A percentile compares a stretch with the other conserved stretches of the same genome.
These are phyloP conservation scores for Cerceris ruficornis DNA, from an alignment of 2,888 invertebrate genomes.

Conservation along the genomic window DNA sequence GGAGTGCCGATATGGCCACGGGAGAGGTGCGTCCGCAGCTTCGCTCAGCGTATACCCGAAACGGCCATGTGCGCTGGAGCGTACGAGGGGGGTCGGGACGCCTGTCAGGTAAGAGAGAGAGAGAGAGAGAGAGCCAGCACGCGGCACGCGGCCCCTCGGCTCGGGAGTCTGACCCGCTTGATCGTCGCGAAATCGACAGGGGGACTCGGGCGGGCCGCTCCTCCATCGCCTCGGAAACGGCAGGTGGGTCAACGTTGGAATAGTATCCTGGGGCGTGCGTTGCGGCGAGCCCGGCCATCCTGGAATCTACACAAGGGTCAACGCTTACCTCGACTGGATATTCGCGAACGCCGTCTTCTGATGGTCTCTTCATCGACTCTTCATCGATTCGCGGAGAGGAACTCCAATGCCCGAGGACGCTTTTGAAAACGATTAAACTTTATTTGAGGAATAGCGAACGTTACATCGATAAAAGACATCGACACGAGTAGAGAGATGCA, in stretches of 20 bases:
- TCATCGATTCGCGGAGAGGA: not conserved
- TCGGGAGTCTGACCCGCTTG: no score
- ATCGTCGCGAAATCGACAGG: slow-evolving; percentile 82
- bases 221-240: slow-evolving; percentile 88
- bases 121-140: no score
- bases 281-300: slow-evolving; percentile 90
- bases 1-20: slow-evolving; percentile 90
- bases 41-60: slow-evolving; percentile 86
- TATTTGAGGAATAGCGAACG: slow-evolving; percentile 74
- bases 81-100: slow-evolving; percentile 89
- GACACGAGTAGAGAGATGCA: slow-evolving; percentile 63
- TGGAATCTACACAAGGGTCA: slow-evolving; percentile 91
- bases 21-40: slow-evolving; percentile 85
- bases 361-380: not conserved
- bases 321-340: slow-evolving; percentile 88
- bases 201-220: slow-evolving; percentile 93
- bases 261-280: slow-evolving; percentile 93
- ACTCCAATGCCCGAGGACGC: not conserved
- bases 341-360: slow-evolving; percentile 83
- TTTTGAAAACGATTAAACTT: slow-evolving; percentile 75
- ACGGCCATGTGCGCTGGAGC: slow-evolving; percentile 90
- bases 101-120: slow-evolving; percentile 87
- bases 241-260: slow-evolving; percentile 90
- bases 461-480: slow-evolving; percentile 72
- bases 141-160: no score